Conservation (phyloP, 2,888 invertebrate genomes). For the Pammene aurita region DNA sequence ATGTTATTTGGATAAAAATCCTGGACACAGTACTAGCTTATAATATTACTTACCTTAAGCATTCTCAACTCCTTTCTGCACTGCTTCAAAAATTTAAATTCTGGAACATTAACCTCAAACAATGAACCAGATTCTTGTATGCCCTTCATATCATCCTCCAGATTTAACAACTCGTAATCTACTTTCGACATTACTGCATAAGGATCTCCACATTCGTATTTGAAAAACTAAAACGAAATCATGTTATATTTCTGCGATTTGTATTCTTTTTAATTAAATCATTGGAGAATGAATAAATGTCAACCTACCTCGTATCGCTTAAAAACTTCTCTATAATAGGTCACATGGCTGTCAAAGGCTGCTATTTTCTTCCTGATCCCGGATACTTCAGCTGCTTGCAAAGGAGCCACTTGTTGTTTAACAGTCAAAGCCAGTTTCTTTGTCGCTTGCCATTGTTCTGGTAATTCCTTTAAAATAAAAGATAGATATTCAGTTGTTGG, state of each 20-base stretch:
- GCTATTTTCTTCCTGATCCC: conserved; percentile 93
- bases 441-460: conserved; percentile 97
- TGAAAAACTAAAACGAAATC: conserved; percentile 82
- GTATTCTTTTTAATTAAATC: background rate
- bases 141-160: conserved; percentile 93
- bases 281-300: background rate
- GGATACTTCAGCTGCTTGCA: conserved; percentile 97
- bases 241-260: background rate
- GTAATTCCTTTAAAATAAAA: conserved; percentile 87
- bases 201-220: conserved; percentile 88
- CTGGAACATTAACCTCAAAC: conserved; percentile 97
- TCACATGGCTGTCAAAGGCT: conserved; percentile 92
- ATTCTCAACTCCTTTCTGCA: conserved; percentile 95
- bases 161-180: conserved; percentile 88
- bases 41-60: conserved; percentile 87
- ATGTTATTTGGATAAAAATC: background rate
- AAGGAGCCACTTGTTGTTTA: conserved; percentile 96
- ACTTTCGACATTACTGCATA: conserved; percentile 90
- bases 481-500: background rate
- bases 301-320: conserved; percentile 84
- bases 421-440: conserved; percentile 95
- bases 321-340: conserved; percentile 94
- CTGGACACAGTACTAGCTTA: background rate
- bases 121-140: conserved; percentile 95
- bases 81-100: conserved; percentile 95